phyloP scores from a whole-genome alignment of 1,140 invertebrate genomes.

The Zaprionus ghesquierei region DNA sequence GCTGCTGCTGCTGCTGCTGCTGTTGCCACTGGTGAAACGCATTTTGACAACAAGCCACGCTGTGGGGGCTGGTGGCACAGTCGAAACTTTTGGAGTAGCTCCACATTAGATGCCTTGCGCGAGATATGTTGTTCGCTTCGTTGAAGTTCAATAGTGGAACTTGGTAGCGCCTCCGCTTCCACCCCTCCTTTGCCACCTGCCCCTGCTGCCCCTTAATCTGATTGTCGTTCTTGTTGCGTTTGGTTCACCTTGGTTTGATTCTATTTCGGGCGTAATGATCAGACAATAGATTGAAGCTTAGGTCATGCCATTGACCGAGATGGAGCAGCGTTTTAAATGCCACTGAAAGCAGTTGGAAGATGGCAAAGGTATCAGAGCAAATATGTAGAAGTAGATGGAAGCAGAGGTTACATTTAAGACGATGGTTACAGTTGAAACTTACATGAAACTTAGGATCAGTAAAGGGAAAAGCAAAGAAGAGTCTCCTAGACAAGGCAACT shows the following conservation, averaged over 20 bases:
- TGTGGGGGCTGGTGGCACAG: no score
- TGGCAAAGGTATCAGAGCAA: no score
- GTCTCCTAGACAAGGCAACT: no score
- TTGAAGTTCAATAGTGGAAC: slow-evolving; percentile 53
- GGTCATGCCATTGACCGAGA: slow-evolving; percentile 7
- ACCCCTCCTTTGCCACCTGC: background rate
- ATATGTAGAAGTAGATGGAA: background rate
- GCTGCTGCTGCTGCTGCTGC: background rate
- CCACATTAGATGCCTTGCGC: slow-evolving; percentile 48
- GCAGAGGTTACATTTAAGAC: background rate
- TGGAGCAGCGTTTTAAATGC: background rate
- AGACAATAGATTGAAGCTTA: background rate
- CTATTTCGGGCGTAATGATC: slow-evolving; percentile 28
- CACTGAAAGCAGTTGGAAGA: background rate
- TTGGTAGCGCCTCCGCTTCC: background rate
- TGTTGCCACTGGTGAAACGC: slow-evolving; percentile 5
- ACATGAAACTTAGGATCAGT: no score
- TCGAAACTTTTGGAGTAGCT: slow-evolving; percentile 36
- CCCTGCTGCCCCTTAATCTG: slow-evolving; percentile 16
- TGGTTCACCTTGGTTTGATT: slow-evolving; percentile 58
- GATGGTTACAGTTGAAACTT: no score
- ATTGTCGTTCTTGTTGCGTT: slow-evolving; percentile 30
- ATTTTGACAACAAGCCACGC: slow-evolving; percentile 6
- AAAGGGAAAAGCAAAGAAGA: no score
- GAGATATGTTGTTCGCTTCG: slow-evolving; percentile 65